Base-by-base conservation (phyloP, 2,797 vertebrate species). In the Falco peregrinus region DNA sequence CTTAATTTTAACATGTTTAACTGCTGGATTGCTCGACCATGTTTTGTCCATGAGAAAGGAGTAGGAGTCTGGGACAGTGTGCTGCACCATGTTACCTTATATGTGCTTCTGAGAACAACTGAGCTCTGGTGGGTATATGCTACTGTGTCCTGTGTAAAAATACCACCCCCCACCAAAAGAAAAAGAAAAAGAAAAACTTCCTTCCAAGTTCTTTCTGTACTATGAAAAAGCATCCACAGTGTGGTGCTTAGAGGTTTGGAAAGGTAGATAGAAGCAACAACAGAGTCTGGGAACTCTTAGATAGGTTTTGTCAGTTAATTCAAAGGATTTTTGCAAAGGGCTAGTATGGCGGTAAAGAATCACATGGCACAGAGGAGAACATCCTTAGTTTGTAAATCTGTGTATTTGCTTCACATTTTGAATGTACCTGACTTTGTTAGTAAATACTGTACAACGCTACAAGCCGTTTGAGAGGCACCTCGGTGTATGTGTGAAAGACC, bases 281-380 rank as follows among this genome's bases (percentile, higher is more conserved):
- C 6, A 41, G 39, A 50, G 4, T 10, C 43, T 43, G 24, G 21
- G 43, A 78, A 54, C 5, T 43, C 75, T 51, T 70, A 13, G 22
- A 20, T 22, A 15, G 3, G 3, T 64, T 88, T 77, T 77, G 35
- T 54, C 53, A 57, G 25, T 26, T 70, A 61, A 56, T 18, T 53
- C 24, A 54, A 78, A 53, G 47, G 28, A 29, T 70, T 89, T 86
- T 29, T 65, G 35, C 9, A 29, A 56, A 82, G 26, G 19, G 16
- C 18, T 48, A 10, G 4, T 31, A 24, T 8, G 5, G n/a, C 8
- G 6, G 4, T 39, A 31, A 63, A 0, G 1, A 43, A 59, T 61
- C 20, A 10, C 17, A 51, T 1, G 4, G 17, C 26, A 51, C 21
- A 22, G 31, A 48, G 7, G 19, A 45, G 16, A 78, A 33, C 14